Evolutionary conservation across 2,888 invertebrate genomes (phyloP).

Genomic region (Lithophane leautieri): DNA sequence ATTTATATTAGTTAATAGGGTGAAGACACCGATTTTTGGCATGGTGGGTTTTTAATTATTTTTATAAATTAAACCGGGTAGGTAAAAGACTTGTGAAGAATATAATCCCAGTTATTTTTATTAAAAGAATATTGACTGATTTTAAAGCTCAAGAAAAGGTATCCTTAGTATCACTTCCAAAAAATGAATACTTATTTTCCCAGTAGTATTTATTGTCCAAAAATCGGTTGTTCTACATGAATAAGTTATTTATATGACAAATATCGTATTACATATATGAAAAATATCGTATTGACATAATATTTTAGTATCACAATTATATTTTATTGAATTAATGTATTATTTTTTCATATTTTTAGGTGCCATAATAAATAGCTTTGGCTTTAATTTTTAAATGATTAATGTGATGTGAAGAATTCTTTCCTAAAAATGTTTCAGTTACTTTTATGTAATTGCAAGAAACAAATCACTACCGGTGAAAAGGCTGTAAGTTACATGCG

Average conservation of each 20-base stretch:
- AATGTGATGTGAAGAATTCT: neutral
- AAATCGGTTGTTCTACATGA: constrained; percentile 2
- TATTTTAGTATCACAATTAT: constrained; percentile 32
- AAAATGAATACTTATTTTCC: constrained; percentile 6
- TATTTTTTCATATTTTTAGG: constrained; percentile 19
- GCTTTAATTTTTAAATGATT: constrained; percentile 41
- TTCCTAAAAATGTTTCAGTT: neutral
- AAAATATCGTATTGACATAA: constrained; percentile 30
- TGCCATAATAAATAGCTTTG: constrained; percentile 50
- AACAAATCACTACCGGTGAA: neutral
- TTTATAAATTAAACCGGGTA: too few relatives aligned
- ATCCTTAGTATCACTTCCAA: neutral
- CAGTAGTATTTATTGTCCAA: neutral
- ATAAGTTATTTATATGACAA: constrained; percentile 15
- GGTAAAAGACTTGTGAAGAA: neutral
- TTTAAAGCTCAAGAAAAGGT: neutral
- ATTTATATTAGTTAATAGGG: constrained; percentile 29
- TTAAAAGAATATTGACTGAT: constrained; percentile 3
- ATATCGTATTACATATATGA: constrained; percentile 8
- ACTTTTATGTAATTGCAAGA: constrained; percentile 35
- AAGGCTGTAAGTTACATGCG: neutral
- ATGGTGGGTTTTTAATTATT: neutral
- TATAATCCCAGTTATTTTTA: neutral
- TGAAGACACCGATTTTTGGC: constrained; percentile 10
- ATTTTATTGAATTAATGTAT: neutral